Base-by-base conservation (phyloP, 2,797 vertebrate genomes). In the Thripadectes ignobilis region DNA sequence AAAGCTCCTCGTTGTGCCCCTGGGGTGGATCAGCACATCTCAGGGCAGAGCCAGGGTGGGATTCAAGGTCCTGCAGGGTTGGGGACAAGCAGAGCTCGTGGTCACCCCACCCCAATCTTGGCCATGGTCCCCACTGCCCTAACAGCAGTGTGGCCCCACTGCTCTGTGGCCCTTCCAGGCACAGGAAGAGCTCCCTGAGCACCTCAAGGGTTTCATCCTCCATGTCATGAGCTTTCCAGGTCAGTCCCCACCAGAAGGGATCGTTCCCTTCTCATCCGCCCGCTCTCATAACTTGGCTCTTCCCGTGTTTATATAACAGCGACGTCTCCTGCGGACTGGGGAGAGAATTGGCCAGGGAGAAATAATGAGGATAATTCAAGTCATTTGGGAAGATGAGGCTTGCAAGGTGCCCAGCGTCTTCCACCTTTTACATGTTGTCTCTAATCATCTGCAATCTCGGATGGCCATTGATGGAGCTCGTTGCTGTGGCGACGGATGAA, bases 361-460 rank as follows among this genome's bases (percentile, higher is more conserved):
- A 96, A 97, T 96, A 96, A 97, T 95, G 93, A 88, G 92, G 93
- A 93, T 96, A 97, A 97, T 97, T 97, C 78, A 91, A 96, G 95
- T 85, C 88, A 90, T 97, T 97, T 96, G 95, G 92, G 86, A 95
- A 97, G 96, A 97, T 88, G 92, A 93, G 88, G 90, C 88, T 93
- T 93, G 83, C 7, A 61, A 94, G 90, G 85, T 89, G 89, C 96
- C 80, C 95, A 93, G 95, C 88, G 0, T 86, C 91, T 89, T 90
- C 92, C 90, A 93, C 94, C 91, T 92, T 93, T 94, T 85, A 94
- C 91, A 88, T 72, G 86, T 93, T 94, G 92, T 94, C 94, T 96
- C 94, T 97, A 96, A 97, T 97, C 95, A 96, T 94, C 94, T 2
- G 76, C 93, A 97, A 95, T 96, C 96, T 95, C 71, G 22, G 85